Evolutionary conservation across 2,888 invertebrate genomes (phyloP), one percentile per base, ranked within the genome.

Genomic region (Reticulitermes lucifugus): DNA sequence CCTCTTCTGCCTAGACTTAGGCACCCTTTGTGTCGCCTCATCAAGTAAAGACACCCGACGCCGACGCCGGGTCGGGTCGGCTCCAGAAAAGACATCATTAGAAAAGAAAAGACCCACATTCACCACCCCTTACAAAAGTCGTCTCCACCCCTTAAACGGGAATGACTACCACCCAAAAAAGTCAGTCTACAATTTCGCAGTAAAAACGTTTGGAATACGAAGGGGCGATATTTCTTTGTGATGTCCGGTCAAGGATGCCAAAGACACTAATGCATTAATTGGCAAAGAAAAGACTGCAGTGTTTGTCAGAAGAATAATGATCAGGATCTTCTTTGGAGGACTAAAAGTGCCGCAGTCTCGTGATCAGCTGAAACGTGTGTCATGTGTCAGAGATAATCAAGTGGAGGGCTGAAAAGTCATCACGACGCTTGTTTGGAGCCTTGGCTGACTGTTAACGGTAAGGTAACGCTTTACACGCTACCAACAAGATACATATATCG

Each of bases 11-110:
- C 12, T 12, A 46, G 46, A 46, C 46, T 46, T 46, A 46, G 46
- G 46, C 73, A 29, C 73, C 77, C 79, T 80, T 51, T 80, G 80
- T 80, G 80, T 80, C 80, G 80, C 80, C 80, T 60, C 80, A 80
- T 80, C 80, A 80, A 80, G 60, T 55, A 80, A 80, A 80, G 80
- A 80, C 80, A 80, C 41, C 51, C 79, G 79, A 79, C 79, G 43
- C 79, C 51, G 79, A 43, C 51, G n/a, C 46, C 41, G 60, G 29
- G 59, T 60, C 60, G 59, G 60, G 35, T 21, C 55, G 80, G 80
- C 80, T 80, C 80, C 80, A 80, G 80, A 80, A 60, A 80, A 80
- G 55, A 80, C 80, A 80, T 80, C 80, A 80, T 80, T 80, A 80
- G 80, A 80, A 80, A 80, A 80, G 80, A 80, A 59, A 60, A 41